Evolutionary conservation across 2,888 invertebrate genomes (phyloP).

Genomic region (Oegoconia quadripuncta): DNA sequence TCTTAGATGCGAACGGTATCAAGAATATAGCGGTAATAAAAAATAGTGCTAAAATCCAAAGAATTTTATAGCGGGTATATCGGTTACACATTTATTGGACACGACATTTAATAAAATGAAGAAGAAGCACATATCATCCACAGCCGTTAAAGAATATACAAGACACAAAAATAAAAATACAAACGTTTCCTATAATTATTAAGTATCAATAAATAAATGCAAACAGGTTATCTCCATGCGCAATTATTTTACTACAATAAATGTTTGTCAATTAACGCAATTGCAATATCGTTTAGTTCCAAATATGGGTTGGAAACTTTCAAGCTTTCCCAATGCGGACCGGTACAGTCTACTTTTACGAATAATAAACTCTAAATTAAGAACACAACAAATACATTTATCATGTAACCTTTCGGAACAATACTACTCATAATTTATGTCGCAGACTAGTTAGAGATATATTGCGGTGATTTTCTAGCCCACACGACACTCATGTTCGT

Average conservation of each 20-base stretch:
- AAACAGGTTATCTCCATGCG: constrained; percentile 10
- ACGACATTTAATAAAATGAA: too few species aligned
- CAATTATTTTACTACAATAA: constrained; percentile 22
- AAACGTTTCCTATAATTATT: neutral
- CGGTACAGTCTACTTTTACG: constrained; percentile 42
- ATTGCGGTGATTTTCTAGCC: constrained; percentile 47
- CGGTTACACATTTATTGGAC: too few species aligned
- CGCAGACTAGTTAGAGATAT: constrained; percentile 9
- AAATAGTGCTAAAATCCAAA: too few species aligned
- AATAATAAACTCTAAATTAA: constrained; percentile 42
- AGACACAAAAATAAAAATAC: neutral
- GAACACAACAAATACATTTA: constrained; percentile 54
- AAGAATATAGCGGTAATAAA: neutral
- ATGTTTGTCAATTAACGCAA: constrained; percentile 38
- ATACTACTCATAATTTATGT: constrained; percentile 57
- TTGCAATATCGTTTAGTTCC: constrained; percentile 29
- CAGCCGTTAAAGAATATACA: too few species aligned
- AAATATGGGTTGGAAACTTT: constrained; percentile 36
- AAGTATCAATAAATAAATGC: constrained; percentile 8
- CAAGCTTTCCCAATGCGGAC: constrained; percentile 34
- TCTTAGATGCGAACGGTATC: constrained; percentile 22
- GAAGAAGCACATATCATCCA: too few species aligned
- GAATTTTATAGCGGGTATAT: too few species aligned
- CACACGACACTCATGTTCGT: constrained; percentile 53
- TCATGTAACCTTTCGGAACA: constrained; percentile 59